A percentile compares a stretch with the other conserved stretches of the same genome.
These are phyloP conservation scores for Pandion haliaetus DNA, from an alignment of 2,113 vertebrate genomes.

Conservation along the genomic window DNA sequence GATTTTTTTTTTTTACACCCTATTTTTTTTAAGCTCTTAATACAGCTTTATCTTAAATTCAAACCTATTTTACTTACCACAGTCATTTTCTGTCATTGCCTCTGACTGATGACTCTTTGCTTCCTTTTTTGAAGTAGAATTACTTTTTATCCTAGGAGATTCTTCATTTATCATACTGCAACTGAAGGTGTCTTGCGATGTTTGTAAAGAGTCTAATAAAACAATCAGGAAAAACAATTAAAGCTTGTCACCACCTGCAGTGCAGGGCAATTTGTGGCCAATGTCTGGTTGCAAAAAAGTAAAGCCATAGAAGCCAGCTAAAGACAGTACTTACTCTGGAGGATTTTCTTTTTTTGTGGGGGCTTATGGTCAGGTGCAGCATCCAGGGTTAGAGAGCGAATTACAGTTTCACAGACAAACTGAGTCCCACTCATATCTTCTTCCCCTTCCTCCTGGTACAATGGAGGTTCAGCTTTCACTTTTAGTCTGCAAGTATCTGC, in stretches of 20 bases:
- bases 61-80: constrained; percentile 19
- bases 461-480: constrained; percentile 50
- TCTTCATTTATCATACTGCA: constrained; percentile 14
- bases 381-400: constrained; percentile 93
- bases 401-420: constrained; percentile 98
- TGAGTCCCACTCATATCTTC: constrained; percentile 97
- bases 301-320: constrained; percentile 7
- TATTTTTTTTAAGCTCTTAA: not conserved
- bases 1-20: not conserved
- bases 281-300: not conserved
- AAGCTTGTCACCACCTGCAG: not conserved
- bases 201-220: not conserved
- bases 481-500: not conserved
- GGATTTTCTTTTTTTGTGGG: constrained; percentile 68
- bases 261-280: not conserved
- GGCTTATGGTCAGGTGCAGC: constrained; percentile 92
- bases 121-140: not conserved
- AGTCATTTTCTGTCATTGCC: not conserved
- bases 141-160: not conserved
- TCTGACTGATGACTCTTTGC: not conserved
- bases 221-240: not conserved
- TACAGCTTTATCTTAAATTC: not conserved
- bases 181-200: not conserved
- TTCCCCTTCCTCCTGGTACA: constrained; percentile 82
- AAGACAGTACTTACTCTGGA: constrained; percentile 64